phyloP scores from a whole-genome alignment of 2,888 invertebrate species.

The Trachelus tabidus region DNA sequence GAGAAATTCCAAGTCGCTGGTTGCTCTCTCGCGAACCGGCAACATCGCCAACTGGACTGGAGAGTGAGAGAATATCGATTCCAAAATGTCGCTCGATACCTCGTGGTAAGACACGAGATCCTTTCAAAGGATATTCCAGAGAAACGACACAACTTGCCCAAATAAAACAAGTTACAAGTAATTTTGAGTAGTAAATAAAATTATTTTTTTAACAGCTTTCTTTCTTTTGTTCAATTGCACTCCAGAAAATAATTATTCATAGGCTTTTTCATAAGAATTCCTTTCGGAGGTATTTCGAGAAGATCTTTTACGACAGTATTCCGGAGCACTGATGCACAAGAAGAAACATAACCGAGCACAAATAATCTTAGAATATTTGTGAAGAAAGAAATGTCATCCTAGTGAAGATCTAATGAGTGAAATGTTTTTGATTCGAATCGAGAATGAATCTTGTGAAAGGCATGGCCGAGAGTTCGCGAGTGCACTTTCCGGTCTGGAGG shows the following conservation, averaged over 20 bases:
- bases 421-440: not conserved
- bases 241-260: not conserved
- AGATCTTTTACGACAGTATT: not conserved
- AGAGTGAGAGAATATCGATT: not conserved
- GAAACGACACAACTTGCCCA: not conserved
- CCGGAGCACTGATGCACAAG: not conserved
- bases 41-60: not conserved
- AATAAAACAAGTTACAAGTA: not conserved
- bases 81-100: slow-evolving; percentile 8
- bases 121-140: not conserved
- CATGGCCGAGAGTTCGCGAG: slow-evolving; percentile 22
- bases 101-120: not conserved
- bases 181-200: not conserved
- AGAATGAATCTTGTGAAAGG: not conserved
- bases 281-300: not conserved
- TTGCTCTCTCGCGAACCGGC: not conserved
- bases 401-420: not conserved
- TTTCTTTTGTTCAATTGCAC: not conserved
- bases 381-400: not conserved
- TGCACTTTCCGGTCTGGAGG: slow-evolving; percentile 57
- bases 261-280: not conserved
- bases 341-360: not conserved
- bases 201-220: not conserved
- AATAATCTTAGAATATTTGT: not conserved
- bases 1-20: not conserved